A percentile compares a stretch with the other conserved stretches of the same genome.
Evolutionary conservation across 1,140 invertebrate genomes (phyloP).

Genomic region (Tyrophagus putrescentiae): DNA sequence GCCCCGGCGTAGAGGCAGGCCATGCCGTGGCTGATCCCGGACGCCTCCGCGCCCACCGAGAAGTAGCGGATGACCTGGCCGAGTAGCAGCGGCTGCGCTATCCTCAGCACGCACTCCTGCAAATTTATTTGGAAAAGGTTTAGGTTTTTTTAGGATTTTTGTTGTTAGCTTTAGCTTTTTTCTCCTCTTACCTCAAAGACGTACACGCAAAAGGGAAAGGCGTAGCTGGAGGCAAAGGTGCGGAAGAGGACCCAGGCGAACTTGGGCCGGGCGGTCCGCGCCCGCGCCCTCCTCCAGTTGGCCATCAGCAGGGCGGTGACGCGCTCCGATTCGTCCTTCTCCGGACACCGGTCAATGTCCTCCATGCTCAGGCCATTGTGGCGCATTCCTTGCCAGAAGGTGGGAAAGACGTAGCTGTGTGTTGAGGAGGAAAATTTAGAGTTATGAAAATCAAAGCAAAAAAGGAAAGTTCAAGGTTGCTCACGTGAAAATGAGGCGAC

Average conservation of each 20-base stretch:
- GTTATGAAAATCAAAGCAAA: not conserved
- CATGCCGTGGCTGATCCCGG: not conserved
- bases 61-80: conserved; percentile 23
- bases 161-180: not conserved
- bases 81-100: conserved; percentile 34
- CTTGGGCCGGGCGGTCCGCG: not conserved
- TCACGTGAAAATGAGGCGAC: not conserved
- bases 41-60: not conserved
- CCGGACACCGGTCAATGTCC: conserved; percentile 9
- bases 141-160: not conserved
- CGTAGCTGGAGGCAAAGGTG: not conserved
- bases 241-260: not conserved
- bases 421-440: too few species aligned
- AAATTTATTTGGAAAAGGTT: not conserved
- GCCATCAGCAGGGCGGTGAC: not conserved
- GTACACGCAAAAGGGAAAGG: not conserved
- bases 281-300: conserved; percentile 6
- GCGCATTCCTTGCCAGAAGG: not conserved
- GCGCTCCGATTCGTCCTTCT: conserved; percentile 11
- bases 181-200: not conserved
- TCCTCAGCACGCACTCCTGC: conserved; percentile 29
- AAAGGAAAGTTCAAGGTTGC: not conserved
- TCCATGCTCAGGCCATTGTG: conserved; percentile 10
- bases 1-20: conserved; percentile 19
- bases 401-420: conserved; percentile 7